Evolutionary conservation across 1,140 invertebrate genomes (phyloP), one percentile per base, ranked within the genome.

Genomic region (Goniozus legneri): DNA sequence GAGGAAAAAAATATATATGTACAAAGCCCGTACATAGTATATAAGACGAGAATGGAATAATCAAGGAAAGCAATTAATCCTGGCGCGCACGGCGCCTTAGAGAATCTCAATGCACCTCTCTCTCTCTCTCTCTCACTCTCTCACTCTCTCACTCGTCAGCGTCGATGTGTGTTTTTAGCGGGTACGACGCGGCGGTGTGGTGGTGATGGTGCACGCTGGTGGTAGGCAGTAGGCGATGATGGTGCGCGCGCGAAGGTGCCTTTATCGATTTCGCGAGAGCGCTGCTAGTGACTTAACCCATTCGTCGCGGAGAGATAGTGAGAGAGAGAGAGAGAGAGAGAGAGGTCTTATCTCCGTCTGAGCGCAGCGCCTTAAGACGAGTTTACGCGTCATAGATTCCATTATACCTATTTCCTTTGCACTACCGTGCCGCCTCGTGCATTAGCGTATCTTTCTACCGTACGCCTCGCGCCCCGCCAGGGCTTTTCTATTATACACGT

Each of bases 301-400:
- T 47, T 44, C 44, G 38, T 52, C 34, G 50, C 34, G 39, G 24
- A 24, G n/a, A 52, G 40, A 37, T 35, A 32, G 21, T 10, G 40
- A 10, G 16, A 6, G 8, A 20, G 34, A 21, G 32, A 20, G 20
- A 34, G 33, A 40, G 49, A n/a, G n/a, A n/a, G n/a, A n/a, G 24
- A 27, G 24, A 4, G 10, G 24, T 27, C 53, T 52, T 55, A 52
- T 52, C 50, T 46, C 13, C 16, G 24, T 27, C 24, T 27, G 35
- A 30, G 24, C 31, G 24, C 24, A 32, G n/a, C 31, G 10, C 31
- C 31, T 27, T 39, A 40, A 54, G 54, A 51, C 40, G 44, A 30
- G 34, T 45, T 56, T 56, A 40, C 54, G 52, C 54, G 41, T 45
- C 45, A 48, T 32, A 45, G 50, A 44, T 56, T 45, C 47, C 36